Percentiles rank a stretch among this genome's conserved stretches.
phyloP scores from a whole-genome alignment of 2,113 vertebrate species.

The Theropithecus gelada region DNA sequence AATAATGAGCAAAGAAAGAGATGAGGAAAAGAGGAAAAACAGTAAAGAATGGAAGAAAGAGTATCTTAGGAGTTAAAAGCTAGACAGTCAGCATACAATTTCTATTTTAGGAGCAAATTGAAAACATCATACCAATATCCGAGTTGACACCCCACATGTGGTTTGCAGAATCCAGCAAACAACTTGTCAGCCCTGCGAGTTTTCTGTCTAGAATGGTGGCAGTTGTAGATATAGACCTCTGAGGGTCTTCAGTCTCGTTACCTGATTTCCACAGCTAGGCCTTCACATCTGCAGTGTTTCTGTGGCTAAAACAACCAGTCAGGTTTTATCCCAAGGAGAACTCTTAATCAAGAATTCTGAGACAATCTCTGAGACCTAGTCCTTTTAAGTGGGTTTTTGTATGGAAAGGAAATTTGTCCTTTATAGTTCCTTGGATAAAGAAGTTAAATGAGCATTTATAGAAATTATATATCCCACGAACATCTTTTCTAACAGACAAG shows the following conservation, averaged over 20 bases:
- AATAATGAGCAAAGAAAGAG: not conserved
- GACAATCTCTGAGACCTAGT: conserved; percentile 56
- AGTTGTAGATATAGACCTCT: not conserved
- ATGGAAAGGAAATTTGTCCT: conserved; percentile 38
- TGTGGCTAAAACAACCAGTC: conserved; percentile 26
- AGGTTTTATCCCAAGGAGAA: conserved; percentile 50
- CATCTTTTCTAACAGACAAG: conserved; percentile 61
- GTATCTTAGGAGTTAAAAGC: not conserved
- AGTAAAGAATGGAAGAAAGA: not conserved
- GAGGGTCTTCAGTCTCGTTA: not conserved
- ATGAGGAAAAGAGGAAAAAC: not conserved
- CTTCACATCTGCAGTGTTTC: not conserved
- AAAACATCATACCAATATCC: not conserved
- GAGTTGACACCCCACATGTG: not conserved
- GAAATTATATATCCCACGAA: conserved; percentile 65
- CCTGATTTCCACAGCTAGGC: conserved; percentile 54
- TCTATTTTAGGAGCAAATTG: not conserved
- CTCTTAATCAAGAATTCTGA: conserved; percentile 57
- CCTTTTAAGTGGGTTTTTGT: conserved; percentile 46
- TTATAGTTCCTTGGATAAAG: not conserved
- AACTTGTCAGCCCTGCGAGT: not conserved
- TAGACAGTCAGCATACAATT: not conserved
- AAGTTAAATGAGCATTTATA: conserved; percentile 71
- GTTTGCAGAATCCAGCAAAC: not conserved
- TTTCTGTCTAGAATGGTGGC: not conserved